Evolutionary conservation across 1,140 invertebrate species (phyloP), one percentile per base, ranked within the genome.

Genomic region (Thaumetopoea pityocampa): DNA sequence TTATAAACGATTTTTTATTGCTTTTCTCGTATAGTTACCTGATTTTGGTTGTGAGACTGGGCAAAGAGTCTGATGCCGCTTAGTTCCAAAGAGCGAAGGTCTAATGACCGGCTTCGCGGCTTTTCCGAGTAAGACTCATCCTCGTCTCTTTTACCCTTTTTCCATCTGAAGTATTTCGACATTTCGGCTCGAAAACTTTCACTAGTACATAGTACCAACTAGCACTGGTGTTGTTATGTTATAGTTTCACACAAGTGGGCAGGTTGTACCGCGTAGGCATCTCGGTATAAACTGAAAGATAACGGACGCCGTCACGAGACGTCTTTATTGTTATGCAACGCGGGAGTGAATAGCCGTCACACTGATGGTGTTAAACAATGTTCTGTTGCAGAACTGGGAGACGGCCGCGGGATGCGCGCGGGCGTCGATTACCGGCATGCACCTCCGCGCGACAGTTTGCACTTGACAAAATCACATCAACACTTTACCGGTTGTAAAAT

Each of bases 61-160:
- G 88, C 86, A 2, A 92, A 82, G n/a, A 89, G 67, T 8, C 89
- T 86, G 35, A 94, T 88, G 7, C 92, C 93, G 27, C 90, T 90
- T 4, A 87, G 76, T 50, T 94, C 92, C 34, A 94, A 76, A 3
- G 91, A 88, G 46, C 91, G 89, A 2, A 93, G 89, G 79, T 94
- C 93, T 57, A 95, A 77, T 5, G 93, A 94, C 33, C 92, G 86
- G 70, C 92, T 94, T 20, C 93, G 87, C 1, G 90, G 90, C 42
- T 92, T 92, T 29, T 87, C 70, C 24, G 82, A 85, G 49, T 86
- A 84, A 48, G 86, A 80, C 33, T 88, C 51, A 54, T 88, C 87
- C 60, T 92, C 89, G 68, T 89, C 89, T 62, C 85, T 68, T 58
- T 90, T 87, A 50, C 89, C 88, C 72, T 90, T 90, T 56, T 91